Percentiles rank a stretch among this genome's conserved stretches.
These are phyloP conservation scores for Potamilus streckersoni DNA, from an alignment of 1,140 invertebrate species.

Conservation along the genomic window DNA sequence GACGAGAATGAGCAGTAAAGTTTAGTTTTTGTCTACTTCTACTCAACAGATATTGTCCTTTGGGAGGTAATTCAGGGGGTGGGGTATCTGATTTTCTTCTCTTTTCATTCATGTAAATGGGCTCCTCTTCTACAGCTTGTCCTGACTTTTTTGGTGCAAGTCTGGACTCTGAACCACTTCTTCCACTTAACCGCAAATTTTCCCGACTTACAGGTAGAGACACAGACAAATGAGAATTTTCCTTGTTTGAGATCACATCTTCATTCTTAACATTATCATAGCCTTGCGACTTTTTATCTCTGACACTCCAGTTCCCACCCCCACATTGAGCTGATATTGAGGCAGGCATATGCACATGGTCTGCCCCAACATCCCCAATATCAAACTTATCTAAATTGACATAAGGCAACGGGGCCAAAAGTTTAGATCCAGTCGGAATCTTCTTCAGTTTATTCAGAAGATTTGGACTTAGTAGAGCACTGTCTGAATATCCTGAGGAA, in stretches of 20 bases:
- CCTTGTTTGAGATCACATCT: conserved; percentile 23
- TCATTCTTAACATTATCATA: conserved; percentile 31
- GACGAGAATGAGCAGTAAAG: conserved; percentile 10
- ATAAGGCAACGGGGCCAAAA: conserved; percentile 58
- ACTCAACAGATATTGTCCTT: conserved; percentile 52
- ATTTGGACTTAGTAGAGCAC: conserved; percentile 46
- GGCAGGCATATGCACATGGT: conserved; percentile 47
- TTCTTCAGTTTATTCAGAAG: conserved; percentile 52
- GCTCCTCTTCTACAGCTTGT: conserved; percentile 23
- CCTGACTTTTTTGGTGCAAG: conserved; percentile 5
- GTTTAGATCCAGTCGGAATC: conserved; percentile 51
- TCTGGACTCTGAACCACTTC: conserved; percentile 22
- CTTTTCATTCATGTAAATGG: conserved; percentile 51
- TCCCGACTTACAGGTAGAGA: conserved; percentile 28
- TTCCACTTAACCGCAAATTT: conserved; percentile 14
- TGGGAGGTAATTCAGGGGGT: conserved; percentile 58
- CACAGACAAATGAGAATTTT: conserved; percentile 29
- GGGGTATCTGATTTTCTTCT: conserved; percentile 34
- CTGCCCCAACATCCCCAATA: conserved; percentile 44
- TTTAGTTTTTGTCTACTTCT: conserved; percentile 19
- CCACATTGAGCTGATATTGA: conserved; percentile 29
- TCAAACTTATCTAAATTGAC: conserved; percentile 61
- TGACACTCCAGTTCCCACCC: conserved; percentile 3
- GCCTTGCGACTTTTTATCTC: conserved; percentile 9
- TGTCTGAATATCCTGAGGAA: conserved; percentile 17